Evolutionary conservation across 2,888 invertebrate species (phyloP), one percentile per base, ranked within the genome.

Genomic region (Rhabditoides inermis): DNA sequence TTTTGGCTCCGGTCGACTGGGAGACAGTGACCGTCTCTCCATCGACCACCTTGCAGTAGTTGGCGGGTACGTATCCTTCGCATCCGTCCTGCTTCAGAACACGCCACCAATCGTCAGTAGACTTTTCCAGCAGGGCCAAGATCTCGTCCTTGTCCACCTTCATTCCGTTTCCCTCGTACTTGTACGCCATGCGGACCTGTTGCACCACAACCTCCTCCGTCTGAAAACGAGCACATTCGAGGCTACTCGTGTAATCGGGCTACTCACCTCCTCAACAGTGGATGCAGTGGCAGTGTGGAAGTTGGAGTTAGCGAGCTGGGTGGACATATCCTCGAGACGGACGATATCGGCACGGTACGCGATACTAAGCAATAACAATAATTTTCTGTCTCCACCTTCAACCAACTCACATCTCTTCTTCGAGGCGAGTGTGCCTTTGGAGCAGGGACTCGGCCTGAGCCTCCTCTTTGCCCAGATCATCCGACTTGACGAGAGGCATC

Each of bases 41-140:
- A 63, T 91, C 90, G 44, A 90, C 84, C 79, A 91, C 90, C 30
- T 86, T 84, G 15, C 95, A 89, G 78, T 95, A 95, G 52, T 65
- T 68, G 44, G 64, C 63, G 7, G 98, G 98, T 3, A 95, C 92
- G 78, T 92, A 98, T 1, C 95, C 95, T 73, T 94, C 94, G 0
- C 85, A 84, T 0, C 92, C 87, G 75, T 88, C 89, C 0, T 85
- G 84, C 77, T 90, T 68, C 51, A 73, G 57, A 5, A 94, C 88
- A 70, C 89, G 89, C 98, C 98, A 98, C 95, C 95, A 95, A 78
- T 98, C 98, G 0, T 87, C 85, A 7, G 65, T 70, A 2, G 64
- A 60, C 80, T 90, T 90, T 77, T 87, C 89, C 60, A 95, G 83
- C 1, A 98, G 82, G 73, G 90, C 86, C 88, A 95, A 88, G 2